Conservation (phyloP, 2,797 vertebrate species). For the Gallinago stenura region DNA sequence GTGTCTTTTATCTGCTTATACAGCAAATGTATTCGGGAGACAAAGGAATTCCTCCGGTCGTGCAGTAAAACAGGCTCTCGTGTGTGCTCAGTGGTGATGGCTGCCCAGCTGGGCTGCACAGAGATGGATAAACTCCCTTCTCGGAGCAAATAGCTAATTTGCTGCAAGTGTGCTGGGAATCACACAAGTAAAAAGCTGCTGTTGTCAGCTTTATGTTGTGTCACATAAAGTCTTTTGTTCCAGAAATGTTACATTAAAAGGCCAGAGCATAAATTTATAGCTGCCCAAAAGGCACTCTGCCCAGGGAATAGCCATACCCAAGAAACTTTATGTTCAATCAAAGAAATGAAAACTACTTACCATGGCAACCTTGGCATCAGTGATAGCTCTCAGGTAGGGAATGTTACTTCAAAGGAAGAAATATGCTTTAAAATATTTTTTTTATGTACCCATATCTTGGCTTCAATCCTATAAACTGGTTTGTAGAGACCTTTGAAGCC, state of each 20-base stretch:
- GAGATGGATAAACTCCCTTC: background rate
- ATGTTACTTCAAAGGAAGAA: background rate
- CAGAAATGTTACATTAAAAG: background rate
- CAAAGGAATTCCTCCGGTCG: rapidly evolving
- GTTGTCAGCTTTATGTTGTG: background rate
- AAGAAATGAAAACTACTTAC: background rate
- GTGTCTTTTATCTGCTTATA: background rate
- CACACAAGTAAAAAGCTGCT: background rate
- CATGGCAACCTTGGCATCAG: background rate
- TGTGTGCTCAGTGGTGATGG: background rate
- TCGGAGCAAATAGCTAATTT: background rate
- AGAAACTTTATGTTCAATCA: background rate
- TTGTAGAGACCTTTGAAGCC: background rate
- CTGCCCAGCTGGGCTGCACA: background rate
- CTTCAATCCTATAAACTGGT: background rate
- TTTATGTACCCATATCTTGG: background rate
- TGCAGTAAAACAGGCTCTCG: background rate
- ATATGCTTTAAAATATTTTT: background rate
- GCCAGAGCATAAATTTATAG: background rate
- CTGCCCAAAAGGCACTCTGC: background rate
- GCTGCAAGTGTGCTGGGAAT: background rate
- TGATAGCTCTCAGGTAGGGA: background rate
- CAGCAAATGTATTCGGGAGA: background rate
- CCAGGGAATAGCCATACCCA: background rate
- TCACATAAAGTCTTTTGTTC: background rate